Base-by-base conservation (phyloP, 1,140 invertebrate genomes). In the Neodiprion pinetum region DNA sequence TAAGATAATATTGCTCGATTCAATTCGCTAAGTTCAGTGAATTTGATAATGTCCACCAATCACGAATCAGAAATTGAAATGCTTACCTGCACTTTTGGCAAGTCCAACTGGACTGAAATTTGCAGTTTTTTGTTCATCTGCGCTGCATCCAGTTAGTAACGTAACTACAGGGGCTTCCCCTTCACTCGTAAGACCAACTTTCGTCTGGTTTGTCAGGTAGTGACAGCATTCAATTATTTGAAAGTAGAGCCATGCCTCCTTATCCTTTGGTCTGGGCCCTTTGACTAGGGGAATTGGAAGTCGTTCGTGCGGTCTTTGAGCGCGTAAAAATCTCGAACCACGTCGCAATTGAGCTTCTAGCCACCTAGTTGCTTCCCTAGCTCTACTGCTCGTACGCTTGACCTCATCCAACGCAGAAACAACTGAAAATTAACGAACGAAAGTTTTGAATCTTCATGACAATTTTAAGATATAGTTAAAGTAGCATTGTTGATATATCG, bases 341-440 rank as follows among this genome's bases (percentile, higher is more conserved):
- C 93, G 92, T 74, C 93, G 92, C 21, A 98, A 92, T 87, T 97
- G 95, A 28, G 90, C 86, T 86, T 98, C 96, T 70, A 98, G 87
- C 96, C 96, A 98, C 77, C 96, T 93, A 71, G 97, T 98, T 2
- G 95, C 95, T 84, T 97, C 95, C 70, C 96, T 90, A 0, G 96
- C 96, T 77, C 93, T 91, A 72, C 91, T 90, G 77, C 91, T 93
- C 82, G 92, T 93, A 77, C 92, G 93, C 87, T 98, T 98, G 71
- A 96, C 85, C 73, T 95, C 93, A 84, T 98, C 96, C 81, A 98
- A 87, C 68, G 94, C 93, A 78, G 95, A 95, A 72, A 98, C 92
- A 66, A 97, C 96, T 97, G 84, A 50, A 91, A 90, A 84, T 83
- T 79, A 79, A 76, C 73, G 70, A 80, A 76, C 28, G 28, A 5